A percentile compares a stretch with the other conserved stretches of the same genome.
Conservation (phyloP, 2,113 vertebrate genomes). For the Eulacestoma nigropectus region DNA sequence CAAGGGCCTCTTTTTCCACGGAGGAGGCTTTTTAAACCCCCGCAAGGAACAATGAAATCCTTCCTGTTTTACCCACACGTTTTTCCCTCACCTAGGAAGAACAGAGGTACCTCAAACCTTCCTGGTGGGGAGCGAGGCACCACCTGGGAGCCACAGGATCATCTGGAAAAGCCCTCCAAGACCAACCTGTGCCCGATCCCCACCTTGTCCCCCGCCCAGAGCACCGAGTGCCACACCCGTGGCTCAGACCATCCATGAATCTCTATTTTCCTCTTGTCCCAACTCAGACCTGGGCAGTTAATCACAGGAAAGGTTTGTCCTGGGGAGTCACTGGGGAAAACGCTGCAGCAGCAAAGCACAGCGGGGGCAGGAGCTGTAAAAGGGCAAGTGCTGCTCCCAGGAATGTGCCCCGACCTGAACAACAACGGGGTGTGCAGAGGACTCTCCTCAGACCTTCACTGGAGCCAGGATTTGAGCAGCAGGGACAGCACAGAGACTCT, state of each 20-base stretch:
- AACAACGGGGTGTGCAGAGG: background rate
- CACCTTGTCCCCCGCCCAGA: background rate
- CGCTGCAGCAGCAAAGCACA: background rate
- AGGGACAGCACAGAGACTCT: background rate
- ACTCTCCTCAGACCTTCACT: background rate
- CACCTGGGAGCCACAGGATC: background rate
- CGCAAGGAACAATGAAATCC: background rate
- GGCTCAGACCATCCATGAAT: fast-evolving
- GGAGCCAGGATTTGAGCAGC: background rate
- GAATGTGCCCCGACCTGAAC: conserved; percentile 52
- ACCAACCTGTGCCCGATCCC: background rate
- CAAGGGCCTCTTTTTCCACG: background rate
- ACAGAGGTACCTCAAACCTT: background rate
- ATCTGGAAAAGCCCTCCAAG: background rate
- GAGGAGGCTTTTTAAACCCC: background rate
- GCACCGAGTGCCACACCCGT: background rate
- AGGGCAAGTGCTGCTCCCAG: background rate
- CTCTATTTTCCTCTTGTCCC: background rate
- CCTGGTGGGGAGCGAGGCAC: background rate
- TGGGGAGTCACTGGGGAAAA: background rate
- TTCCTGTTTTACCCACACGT: background rate
- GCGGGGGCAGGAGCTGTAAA: background rate
- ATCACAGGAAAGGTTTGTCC: background rate
- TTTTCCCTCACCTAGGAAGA: background rate
- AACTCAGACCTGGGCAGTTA: background rate